Evolutionary conservation across 2,888 invertebrate genomes (phyloP).

Genomic region (Rhyacophila evoluta): DNA sequence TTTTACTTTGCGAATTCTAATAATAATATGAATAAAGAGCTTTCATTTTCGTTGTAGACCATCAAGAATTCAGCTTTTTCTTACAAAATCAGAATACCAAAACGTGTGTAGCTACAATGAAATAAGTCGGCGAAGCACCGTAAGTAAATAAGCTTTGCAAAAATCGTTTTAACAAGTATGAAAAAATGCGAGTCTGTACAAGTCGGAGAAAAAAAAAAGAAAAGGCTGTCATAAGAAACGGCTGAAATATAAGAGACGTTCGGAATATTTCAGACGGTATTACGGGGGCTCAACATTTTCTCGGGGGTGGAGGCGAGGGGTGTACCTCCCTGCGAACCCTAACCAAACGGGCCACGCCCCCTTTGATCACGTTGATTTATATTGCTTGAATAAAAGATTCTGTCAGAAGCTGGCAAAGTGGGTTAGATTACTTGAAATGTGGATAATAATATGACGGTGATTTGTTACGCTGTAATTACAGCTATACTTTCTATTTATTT

Average conservation of each 20-base stretch:
- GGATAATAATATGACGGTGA: too few relatives aligned
- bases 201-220: not conserved
- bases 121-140: too few relatives aligned
- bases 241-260: not conserved
- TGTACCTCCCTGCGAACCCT: not conserved
- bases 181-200: not conserved
- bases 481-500: too few relatives aligned
- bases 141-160: too few relatives aligned
- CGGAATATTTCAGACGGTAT: conserved; percentile 1
- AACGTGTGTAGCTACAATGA: too few relatives aligned
- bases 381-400: not conserved
- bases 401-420: not conserved
- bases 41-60: too few relatives aligned
- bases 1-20: too few relatives aligned
- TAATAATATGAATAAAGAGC: too few relatives aligned
- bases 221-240: not conserved
- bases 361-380: not conserved
- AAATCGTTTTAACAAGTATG: not conserved
- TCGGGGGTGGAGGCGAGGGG: not conserved
- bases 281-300: not conserved
- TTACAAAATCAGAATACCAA: too few relatives aligned
- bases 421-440: too few relatives aligned
- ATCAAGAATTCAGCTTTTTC: too few relatives aligned
- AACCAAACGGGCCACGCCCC: not conserved
- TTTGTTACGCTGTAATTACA: too few relatives aligned